These are phyloP conservation scores for Actias luna DNA, from an alignment of 2,888 invertebrate species.

Conservation along the genomic window DNA sequence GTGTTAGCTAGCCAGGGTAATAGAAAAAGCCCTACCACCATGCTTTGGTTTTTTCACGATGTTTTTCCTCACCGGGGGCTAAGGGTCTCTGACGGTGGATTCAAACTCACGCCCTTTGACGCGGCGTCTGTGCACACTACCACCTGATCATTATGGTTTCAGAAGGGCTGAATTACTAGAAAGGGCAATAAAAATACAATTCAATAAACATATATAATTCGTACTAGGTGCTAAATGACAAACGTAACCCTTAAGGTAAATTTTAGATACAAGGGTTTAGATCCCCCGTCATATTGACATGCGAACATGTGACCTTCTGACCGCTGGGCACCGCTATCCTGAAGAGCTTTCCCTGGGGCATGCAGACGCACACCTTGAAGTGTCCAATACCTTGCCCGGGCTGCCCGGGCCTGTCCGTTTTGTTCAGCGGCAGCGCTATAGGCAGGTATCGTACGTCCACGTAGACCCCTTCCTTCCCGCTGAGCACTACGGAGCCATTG, in stretches of 20 bases:
- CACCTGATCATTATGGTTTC: no score
- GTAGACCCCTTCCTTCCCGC: slow-evolving; percentile 86
- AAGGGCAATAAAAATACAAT: no score
- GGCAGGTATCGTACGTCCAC: slow-evolving; percentile 88
- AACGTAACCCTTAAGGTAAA: background rate
- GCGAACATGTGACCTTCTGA: slow-evolving; percentile 82
- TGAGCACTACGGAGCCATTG: slow-evolving; percentile 87
- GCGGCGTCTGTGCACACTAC: no score
- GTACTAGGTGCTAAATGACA: no score
- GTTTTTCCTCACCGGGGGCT: no score
- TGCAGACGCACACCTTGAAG: slow-evolving; percentile 94
- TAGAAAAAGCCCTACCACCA: no score
- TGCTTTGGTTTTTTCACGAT: no score
- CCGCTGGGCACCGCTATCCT: slow-evolving; percentile 86
- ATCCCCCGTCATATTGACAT: slow-evolving; percentile 82
- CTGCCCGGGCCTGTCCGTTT: slow-evolving; percentile 42
- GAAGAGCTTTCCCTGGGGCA: slow-evolving; percentile 93
- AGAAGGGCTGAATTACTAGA: no score
- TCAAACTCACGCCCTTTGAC: no score
- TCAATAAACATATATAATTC: no score
- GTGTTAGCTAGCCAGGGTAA: no score
- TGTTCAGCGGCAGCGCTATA: slow-evolving; percentile 76
- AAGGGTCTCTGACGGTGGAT: no score
- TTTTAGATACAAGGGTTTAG: slow-evolving; percentile 84
- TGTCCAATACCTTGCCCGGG: slow-evolving; percentile 73